Evolutionary conservation across 1,140 invertebrate genomes (phyloP), one percentile per base, ranked within the genome.

Genomic region (Andricus grossulariae): DNA sequence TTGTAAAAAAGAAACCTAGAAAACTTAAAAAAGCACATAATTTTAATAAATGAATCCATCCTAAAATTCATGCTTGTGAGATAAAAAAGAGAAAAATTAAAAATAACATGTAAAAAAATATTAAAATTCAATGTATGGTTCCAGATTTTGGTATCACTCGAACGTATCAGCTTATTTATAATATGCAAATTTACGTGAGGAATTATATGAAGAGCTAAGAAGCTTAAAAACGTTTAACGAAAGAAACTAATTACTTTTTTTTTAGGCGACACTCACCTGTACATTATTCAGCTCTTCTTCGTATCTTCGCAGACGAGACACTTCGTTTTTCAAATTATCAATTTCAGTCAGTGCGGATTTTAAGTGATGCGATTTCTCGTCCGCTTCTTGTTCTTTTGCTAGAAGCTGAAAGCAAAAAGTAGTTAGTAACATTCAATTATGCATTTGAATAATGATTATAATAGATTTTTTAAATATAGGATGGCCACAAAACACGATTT

Each of bases 281-380:
- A 94, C 88, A 89, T 94, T 94, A 77, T 93, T 94, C 12, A 94
- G 88, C 82, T 94, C 92, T 73, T 94, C 93, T 86, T 95, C 94
- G 32, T 94, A 93, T 71, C 93, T 89, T 77, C 93, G 91, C 3
- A 95, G 88, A 51, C 94, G 90, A 57, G 92, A 92, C 12, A 95
- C 89, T 91, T 95, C 94, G 70, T 87, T 87, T 83, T 93, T 93
- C 13, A 95, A 76, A 79, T 90, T 93, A 72, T 95, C 94, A 32
- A 94, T 90, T 86, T 94, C 89, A 84, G 85, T 72, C 79, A 92
- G 84, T 81, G 91, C 75, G 81, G 86, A 79, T 89, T 93, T 92
- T 84, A 94, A 88, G 18, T 85, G 82, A 74, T 89, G 85, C 19
- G 83, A 83, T 78, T 92, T 92, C 79, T 92, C 92, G 0, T 90